Percentiles rank a stretch among this genome's conserved stretches.
phyloP scores from a whole-genome alignment of 2,113 vertebrate species.

The Xenopus tropicalis region DNA sequence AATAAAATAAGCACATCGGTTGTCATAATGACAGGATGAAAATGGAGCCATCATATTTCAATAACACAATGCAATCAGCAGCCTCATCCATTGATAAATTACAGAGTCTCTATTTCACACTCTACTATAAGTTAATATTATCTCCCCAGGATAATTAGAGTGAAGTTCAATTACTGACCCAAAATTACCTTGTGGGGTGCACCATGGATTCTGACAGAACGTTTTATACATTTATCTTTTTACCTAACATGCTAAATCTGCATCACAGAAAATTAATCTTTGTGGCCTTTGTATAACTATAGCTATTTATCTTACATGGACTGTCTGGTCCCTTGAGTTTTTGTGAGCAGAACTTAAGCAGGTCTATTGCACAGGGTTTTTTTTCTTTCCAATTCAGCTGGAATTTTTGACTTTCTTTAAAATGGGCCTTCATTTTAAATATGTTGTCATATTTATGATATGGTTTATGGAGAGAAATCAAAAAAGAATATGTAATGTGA shows the following conservation, averaged over 20 bases:
- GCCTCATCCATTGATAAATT: conserved; percentile 84
- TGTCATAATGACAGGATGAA: conserved; percentile 99
- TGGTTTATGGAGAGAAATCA: no score
- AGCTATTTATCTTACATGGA: conserved; percentile 80
- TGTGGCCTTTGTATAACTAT: conserved; percentile 62
- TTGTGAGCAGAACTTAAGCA: conserved; percentile 78
- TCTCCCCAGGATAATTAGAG: conserved; percentile 98
- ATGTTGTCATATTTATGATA: no score
- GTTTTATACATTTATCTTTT: conserved; percentile 93
- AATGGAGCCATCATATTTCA: conserved; percentile 99
- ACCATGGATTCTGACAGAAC: conserved; percentile 78
- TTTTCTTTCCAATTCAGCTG: no score
- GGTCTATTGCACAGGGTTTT: conserved; percentile 68
- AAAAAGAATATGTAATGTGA: no score
- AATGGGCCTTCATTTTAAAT: no score
- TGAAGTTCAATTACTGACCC: conserved; percentile 96
- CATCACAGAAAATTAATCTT: conserved; percentile 90
- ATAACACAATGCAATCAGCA: conserved; percentile 85
- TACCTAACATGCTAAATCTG: conserved; percentile 83
- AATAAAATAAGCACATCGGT: conserved; percentile 97
- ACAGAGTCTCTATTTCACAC: conserved; percentile 79
- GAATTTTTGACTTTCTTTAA: no score
- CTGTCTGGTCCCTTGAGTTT: conserved; percentile 80
- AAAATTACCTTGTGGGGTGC: conserved; percentile 77
- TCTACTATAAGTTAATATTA: conserved; percentile 94